Evolutionary conservation across 1,140 invertebrate species (phyloP), one percentile per base, ranked within the genome.

Genomic region (Apis dorsata): DNA sequence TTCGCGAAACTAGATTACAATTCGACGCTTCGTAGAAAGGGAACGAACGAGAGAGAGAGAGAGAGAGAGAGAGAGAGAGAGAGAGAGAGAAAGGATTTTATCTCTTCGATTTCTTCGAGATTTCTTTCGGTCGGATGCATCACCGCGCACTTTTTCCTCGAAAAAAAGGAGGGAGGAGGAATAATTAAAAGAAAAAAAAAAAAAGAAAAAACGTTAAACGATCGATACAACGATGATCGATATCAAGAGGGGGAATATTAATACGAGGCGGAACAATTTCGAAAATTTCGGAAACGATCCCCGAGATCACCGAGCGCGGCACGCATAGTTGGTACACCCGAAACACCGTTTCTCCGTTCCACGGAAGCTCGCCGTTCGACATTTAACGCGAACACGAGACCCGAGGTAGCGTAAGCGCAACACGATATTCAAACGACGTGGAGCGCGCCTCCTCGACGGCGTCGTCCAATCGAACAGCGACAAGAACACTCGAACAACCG

Each of bases 11-110:
- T 77, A 82, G 65, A 82, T 82, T 82, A 82, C 73, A 77, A 77
- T 77, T 77, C 80, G 80, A 82, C 73, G 80, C 65, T 82, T 77
- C 80, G 53, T 62, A 77, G 79, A 81, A 49, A 21, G 70, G 9
- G 59, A 76, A 28, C 65, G 59, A 77, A 21, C 7, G 70, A 10
- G n/a, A 34, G 34, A n/a, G n/a, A 63, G 60, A n/a, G 53, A 55
- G 13, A 55, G 13, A 55, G 53, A 55, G 13, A 12, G 1, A 55
- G 53, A 55, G 53, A 55, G 53, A 13, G 53, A 15, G 53, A 3
- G 60, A 63, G 13, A 12, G 60, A 63, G n/a, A 12, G n/a, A 28
- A 10, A 15, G 21, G 17, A 7, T 69, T 69, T 69, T 44, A 19
- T 66, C 34, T 34, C 34, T 17, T 15, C 24, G 9, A 13, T 19